Conservation (phyloP, 1,140 invertebrate genomes). For the Saccostrea echinata region DNA sequence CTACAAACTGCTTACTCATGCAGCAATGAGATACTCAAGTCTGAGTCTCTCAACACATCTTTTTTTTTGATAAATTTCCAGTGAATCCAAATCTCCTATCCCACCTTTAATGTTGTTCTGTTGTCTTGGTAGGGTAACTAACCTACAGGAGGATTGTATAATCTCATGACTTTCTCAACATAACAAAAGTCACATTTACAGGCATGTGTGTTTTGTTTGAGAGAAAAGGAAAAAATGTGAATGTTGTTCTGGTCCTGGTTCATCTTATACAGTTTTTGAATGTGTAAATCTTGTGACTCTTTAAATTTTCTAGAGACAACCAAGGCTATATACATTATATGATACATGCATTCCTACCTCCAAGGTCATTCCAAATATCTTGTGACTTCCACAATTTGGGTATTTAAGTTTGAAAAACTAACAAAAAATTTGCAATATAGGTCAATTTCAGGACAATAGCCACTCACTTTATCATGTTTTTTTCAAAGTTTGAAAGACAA, state of each 20-base stretch:
- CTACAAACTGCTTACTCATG: too few species aligned
- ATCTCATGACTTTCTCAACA: too few species aligned
- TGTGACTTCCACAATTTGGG: not conserved
- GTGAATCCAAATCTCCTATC: too few species aligned
- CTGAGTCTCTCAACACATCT: too few species aligned
- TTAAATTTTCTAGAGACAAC: not conserved
- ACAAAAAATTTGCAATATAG: not conserved
- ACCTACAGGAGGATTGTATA: not conserved
- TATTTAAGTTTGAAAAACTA: not conserved
- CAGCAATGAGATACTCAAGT: too few species aligned
- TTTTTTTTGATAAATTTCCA: too few species aligned
- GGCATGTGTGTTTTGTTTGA: not conserved
- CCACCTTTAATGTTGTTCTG: not conserved
- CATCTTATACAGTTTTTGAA: not conserved
- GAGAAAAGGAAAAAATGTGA: not conserved
- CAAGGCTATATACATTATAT: not conserved
- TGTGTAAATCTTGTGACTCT: not conserved
- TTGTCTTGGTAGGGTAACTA: not conserved
- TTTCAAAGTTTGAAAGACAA: too few species aligned
- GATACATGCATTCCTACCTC: not conserved
- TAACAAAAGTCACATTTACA: too few species aligned
- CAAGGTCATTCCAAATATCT: conserved; percentile 2
- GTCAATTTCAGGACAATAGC: not conserved
- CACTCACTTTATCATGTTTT: too few species aligned
- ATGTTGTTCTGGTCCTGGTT: not conserved